phyloP scores from a whole-genome alignment of 2,888 invertebrate species.

The Drosophila mayaguana region DNA sequence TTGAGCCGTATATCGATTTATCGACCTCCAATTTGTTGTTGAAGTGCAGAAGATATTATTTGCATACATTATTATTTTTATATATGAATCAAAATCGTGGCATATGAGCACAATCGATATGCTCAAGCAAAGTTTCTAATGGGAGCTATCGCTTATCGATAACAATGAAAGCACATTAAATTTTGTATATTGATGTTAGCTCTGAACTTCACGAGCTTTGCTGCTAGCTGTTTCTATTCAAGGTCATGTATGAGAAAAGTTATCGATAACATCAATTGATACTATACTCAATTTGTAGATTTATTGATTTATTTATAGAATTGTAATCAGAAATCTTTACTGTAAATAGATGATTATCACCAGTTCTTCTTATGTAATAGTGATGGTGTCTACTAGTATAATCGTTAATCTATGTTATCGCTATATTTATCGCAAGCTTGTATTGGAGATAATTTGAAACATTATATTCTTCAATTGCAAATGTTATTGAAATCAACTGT shows the following conservation, averaged over 20 bases:
- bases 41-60: no score
- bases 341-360: not conserved
- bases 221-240: not conserved
- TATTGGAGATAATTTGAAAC: no score
- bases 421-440: not conserved
- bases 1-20: conserved; percentile 2
- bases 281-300: not conserved
- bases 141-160: not conserved
- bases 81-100: no score
- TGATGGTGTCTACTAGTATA: not conserved
- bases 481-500: not conserved
- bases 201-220: not conserved
- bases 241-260: not conserved
- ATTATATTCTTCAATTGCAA: no score
- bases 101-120: not conserved
- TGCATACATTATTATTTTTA: no score
- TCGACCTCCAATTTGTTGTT: not conserved
- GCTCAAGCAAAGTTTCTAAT: no score
- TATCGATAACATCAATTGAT: not conserved
- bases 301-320: no score
- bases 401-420: not conserved
- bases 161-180: not conserved
- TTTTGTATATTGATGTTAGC: no score
- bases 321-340: not conserved
- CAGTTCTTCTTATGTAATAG: not conserved